Evolutionary conservation across 2,888 invertebrate species (phyloP), one percentile per base, ranked within the genome.

Genomic region (Rutpela maculata): DNA sequence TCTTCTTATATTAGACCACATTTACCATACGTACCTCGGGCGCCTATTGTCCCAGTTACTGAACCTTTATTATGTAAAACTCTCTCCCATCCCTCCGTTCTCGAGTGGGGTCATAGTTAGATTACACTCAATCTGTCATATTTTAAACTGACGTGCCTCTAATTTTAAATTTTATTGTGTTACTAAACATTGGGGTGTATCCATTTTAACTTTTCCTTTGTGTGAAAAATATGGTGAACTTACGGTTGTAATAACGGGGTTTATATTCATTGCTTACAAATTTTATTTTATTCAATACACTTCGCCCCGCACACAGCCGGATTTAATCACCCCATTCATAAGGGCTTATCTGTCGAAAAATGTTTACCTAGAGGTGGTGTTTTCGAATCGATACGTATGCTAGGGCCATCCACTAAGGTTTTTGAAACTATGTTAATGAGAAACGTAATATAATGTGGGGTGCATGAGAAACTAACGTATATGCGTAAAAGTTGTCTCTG

Each of bases 81-180:
- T 77, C 77, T 76, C 70, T 70, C 65, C 80, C 74, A 67, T 75
- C 81, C 77, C 78, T 77, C 77, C 66, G 77, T 78, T 79, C 22
- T 78, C 76, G 66, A 80, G 75, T 78, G 78, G 82, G 80, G 82
- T 78, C 77, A 77, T 75, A 72, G 76, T 75, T 77, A 80, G 82
- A 83, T 83, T 80, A 83, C 76, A 78, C 79, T 80, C 84, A 84
- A 84, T 84, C 82, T 84, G 84, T 84, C 83, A 84, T 84, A 82
- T 84, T 82, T 81, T 80, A 79, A 80, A 81, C 75, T 78, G 81
- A 80, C 82, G 80, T 78, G 78, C 83, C 82, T 82, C 77, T 80
- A 80, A 83, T 84, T 85, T 83, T 78, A 80, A 81, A 83, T 78
- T 85, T 84, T 85, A 86, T 86, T 85, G 84, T 83, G 83, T 85